Conservation (phyloP, 2,888 invertebrate genomes). For the Smittia sp. region DNA sequence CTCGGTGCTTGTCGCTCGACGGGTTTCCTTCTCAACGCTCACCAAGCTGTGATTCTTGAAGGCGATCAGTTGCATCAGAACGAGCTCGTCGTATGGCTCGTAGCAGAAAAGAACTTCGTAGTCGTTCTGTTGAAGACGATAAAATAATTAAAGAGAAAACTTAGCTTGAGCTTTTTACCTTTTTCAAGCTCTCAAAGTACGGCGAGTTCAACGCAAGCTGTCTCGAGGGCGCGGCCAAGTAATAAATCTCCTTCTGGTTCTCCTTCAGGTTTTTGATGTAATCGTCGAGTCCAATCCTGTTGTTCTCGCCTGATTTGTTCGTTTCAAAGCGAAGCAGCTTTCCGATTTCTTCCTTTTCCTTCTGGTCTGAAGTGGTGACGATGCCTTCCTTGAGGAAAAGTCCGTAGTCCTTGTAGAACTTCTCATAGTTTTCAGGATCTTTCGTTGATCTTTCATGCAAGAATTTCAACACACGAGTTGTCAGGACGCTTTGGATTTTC, state of each 20-base stretch:
- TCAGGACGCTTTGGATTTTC: conserved; percentile 79
- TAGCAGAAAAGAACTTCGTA: conserved; percentile 92
- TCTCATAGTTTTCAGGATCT: conserved; percentile 73
- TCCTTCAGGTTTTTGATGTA: conserved; percentile 75
- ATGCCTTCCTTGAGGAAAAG: conserved; percentile 95
- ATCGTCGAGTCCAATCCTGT: conserved; percentile 74
- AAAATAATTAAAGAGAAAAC: background rate
- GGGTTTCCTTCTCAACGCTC: conserved; percentile 93
- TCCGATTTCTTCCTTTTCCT: conserved; percentile 86
- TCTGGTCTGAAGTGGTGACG: conserved; percentile 74
- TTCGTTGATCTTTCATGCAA: conserved; percentile 82
- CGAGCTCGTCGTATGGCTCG: conserved; percentile 95
- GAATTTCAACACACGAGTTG: conserved; percentile 78
- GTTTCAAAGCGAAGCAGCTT: conserved; percentile 91
- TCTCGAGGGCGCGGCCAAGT: conserved; percentile 92
- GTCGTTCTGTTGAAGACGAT: conserved; percentile 11
- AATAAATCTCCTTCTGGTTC: conserved; percentile 83
- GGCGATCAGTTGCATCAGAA: conserved; percentile 77
- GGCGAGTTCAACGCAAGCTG: conserved; percentile 90
- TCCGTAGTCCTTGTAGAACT: conserved; percentile 89
- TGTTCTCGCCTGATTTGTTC: conserved; percentile 68
- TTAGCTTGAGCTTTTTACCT: conserved; percentile 52
- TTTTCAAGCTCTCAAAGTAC: conserved; percentile 89
- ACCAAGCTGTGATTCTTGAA: conserved; percentile 62
- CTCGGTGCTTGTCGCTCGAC: conserved; percentile 63